A percentile compares a stretch with the other conserved stretches of the same genome.
phyloP scores from a whole-genome alignment of 1,140 invertebrate species.

The Agraylea sexmaculata region DNA sequence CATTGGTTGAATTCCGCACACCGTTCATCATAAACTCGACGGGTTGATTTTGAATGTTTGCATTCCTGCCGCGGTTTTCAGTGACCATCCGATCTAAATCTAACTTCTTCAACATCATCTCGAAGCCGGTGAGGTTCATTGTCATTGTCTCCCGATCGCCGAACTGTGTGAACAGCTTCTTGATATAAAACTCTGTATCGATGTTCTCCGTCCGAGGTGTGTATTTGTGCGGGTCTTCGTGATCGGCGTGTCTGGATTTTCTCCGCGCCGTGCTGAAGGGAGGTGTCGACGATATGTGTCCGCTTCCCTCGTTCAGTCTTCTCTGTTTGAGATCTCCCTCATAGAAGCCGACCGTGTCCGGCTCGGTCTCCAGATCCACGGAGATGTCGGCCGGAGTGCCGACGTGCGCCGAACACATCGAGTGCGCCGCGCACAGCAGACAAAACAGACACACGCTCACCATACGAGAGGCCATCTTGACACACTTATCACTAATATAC shows the following conservation, averaged over 20 bases:
- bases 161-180: conserved; percentile 40
- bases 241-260: conserved; percentile 4
- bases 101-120: conserved; percentile 48
- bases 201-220: conserved; percentile 24
- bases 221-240: conserved; percentile 4
- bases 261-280: conserved; percentile 9
- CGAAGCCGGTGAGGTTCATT: conserved; percentile 53
- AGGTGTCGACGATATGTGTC: conserved; percentile 24
- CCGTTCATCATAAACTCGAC: conserved; percentile 17
- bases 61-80: conserved; percentile 17
- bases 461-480: conserved; percentile 37
- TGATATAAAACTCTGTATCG: conserved; percentile 30
- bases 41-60: conserved; percentile 9
- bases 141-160: conserved; percentile 44
- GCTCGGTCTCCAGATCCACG: conserved; percentile 16
- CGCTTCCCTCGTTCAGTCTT: conserved; percentile 6
- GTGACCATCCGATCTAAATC: conserved; percentile 44
- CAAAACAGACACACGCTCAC: conserved; percentile 69
- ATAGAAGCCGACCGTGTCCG: conserved; percentile 21
- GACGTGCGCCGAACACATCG: conserved; percentile 52
- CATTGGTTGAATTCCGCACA: conserved; percentile 31
- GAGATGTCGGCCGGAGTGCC: conserved; percentile 27
- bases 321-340: conserved; percentile 22
- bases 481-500: background rate
- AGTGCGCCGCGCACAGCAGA: conserved; percentile 59